Evolutionary conservation across 2,797 vertebrate genomes (phyloP).

Genomic region (Onychomys torridus): DNA sequence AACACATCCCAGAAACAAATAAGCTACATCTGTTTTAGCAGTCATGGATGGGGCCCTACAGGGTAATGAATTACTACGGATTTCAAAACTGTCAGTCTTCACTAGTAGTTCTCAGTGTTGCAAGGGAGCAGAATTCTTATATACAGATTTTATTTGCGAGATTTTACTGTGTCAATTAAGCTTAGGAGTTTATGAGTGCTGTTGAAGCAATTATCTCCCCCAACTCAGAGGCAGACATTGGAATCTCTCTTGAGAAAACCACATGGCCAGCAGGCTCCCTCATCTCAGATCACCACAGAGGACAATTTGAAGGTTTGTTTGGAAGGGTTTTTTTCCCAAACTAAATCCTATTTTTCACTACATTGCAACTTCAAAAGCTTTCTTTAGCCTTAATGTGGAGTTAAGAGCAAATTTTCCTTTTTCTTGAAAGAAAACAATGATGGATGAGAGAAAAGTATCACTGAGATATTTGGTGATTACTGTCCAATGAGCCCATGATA

Average conservation of each 20-base stretch:
- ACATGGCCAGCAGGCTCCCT: neutral
- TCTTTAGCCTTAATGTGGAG: constrained; percentile 26
- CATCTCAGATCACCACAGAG: neutral
- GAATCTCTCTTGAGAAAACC: neutral
- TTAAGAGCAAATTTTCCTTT: constrained; percentile 38
- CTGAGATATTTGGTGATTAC: constrained; percentile 16
- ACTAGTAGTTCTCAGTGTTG: neutral
- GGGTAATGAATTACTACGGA: constrained; percentile 12
- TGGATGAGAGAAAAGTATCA: neutral
- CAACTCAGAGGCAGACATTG: constrained; percentile 35
- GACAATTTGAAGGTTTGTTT: constrained; percentile 46
- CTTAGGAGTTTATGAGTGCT: constrained; percentile 44
- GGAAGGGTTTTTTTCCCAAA: constrained; percentile 24
- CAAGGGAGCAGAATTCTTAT: constrained; percentile 34
- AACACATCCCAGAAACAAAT: constrained; percentile 59
- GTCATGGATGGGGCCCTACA: neutral
- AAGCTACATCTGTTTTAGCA: constrained; percentile 52
- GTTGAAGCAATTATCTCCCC: constrained; percentile 55
- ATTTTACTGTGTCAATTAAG: constrained; percentile 20
- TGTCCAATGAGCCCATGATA: constrained; percentile 21
- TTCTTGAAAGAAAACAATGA: neutral
- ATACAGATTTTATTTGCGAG: constrained; percentile 34
- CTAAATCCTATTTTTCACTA: constrained; percentile 52
- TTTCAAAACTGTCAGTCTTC: constrained; percentile 55
- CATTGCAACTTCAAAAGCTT: constrained; percentile 54